Percentiles rank a stretch among this genome's conserved stretches.
These are phyloP conservation scores for Lasioglossum villosulum DNA, from an alignment of 2,888 invertebrate species.

Conservation along the genomic window DNA sequence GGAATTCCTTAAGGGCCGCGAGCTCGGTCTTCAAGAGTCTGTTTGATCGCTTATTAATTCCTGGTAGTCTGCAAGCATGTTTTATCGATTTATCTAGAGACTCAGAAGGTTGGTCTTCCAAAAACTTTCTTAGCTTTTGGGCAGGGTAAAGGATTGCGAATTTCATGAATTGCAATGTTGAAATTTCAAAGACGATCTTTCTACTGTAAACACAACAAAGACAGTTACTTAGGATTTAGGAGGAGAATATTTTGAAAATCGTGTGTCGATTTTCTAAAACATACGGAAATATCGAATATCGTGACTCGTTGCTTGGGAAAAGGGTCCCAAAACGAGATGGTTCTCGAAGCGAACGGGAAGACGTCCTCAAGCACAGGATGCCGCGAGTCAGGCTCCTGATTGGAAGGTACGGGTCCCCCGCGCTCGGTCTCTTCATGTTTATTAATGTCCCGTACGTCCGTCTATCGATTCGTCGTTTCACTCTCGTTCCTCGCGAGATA, in stretches of 20 bases:
- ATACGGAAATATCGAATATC: not conserved
- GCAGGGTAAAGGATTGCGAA: too few species aligned
- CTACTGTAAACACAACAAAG: too few species aligned
- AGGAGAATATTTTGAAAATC: not conserved
- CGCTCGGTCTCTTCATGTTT: slow-evolving; percentile 78
- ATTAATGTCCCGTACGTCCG: slow-evolving; percentile 78
- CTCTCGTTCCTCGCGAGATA: slow-evolving; percentile 78
- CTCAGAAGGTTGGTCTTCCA: not conserved
- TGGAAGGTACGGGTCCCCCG: slow-evolving; percentile 31
- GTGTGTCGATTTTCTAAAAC: too few species aligned
- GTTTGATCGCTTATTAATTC: not conserved
- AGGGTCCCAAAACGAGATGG: not conserved
- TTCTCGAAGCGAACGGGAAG: not conserved
- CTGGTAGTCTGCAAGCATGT: too few species aligned
- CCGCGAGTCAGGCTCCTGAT: slow-evolving; percentile 37
- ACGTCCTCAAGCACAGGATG: slow-evolving; percentile 17
- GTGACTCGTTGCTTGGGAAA: not conserved
- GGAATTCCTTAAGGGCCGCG: not conserved
- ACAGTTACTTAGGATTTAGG: accelerated
- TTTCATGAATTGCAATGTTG: too few species aligned
- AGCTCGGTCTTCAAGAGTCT: not conserved
- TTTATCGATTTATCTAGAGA: not conserved
- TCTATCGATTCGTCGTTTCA: slow-evolving; percentile 79
- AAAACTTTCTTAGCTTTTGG: not conserved
- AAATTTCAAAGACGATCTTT: not conserved